Evolutionary conservation across 2,113 vertebrate genomes (phyloP), one percentile per base, ranked within the genome.

Genomic region (Limnothrissa miodon): DNA sequence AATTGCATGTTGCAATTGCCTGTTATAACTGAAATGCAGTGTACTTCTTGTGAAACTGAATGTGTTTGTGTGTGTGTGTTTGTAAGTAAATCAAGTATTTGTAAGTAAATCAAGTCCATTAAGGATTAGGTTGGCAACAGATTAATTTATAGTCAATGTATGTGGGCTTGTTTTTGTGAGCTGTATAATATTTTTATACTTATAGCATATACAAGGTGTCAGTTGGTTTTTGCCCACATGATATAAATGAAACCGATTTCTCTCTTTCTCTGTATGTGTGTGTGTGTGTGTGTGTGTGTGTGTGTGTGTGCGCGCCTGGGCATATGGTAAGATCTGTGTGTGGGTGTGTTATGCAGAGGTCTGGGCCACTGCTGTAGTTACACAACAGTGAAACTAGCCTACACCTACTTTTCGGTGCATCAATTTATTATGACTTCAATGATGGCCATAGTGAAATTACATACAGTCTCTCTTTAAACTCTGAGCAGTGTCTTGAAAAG

Each of bases 261-360:
- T 33, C 9, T 13, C 25, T 70, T 8, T 70, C 25, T 70, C 25
- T 70, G 11, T 36, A 3, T 36, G 62, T 33, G 62, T 70, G 10
- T 36, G 66, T 74, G 66, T 74, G 66, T 36, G 25, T 13, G 62
- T 66, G 59, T 66, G 59, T 66, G 59, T 29, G 59, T 66, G 59
- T 66, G 62, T 36, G 62, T 70, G 25, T 36, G 62, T 33, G 33
- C 36, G 62, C 17, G 33, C 19, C 29, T 74, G 66, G 11, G 66
- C 33, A 33, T 39, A 74, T 2, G 66, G 66, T 17, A 74, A 74
- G 66, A 36, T 33, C 66, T 74, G 66, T 74, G 66, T 39, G 66
- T 36, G 33, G 66, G 66, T 74, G 25, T 33, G 10, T 33, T 74
- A 17, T 39, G 66, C 29, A 74, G 66, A 74, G 66, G 66, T 74